phyloP scores from a whole-genome alignment of 2,113 vertebrate genomes.

The Gadus chalcogrammus region DNA sequence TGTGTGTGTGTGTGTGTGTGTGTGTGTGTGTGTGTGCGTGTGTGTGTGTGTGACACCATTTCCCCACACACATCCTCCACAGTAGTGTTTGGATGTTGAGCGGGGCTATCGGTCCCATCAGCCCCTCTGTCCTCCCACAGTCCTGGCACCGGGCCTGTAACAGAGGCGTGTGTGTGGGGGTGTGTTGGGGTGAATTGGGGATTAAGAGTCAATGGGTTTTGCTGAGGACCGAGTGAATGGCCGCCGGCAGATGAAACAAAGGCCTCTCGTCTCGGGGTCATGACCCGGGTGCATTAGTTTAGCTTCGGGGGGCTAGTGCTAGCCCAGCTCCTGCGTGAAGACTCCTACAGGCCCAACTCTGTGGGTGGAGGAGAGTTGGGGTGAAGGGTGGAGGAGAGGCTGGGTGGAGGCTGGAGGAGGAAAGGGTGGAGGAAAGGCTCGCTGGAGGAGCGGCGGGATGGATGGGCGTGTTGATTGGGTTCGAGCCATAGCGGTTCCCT shows the following conservation, averaged over 20 bases:
- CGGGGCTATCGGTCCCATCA: no score
- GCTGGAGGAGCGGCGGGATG: neutral
- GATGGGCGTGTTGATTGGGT: neutral
- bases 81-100: no score
- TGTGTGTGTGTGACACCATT: no score
- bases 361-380: neutral
- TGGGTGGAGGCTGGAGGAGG: no score
- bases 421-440: no score
- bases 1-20: neutral
- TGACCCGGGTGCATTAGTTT: neutral
- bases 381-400: neutral
- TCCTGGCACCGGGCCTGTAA: no score
- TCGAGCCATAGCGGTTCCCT: neutral
- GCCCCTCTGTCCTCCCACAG: no score
- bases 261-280: conserved; percentile 5
- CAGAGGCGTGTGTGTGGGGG: no score
- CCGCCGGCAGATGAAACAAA: neutral
- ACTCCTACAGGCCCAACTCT: no score
- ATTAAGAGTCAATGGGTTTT: conserved; percentile 7
- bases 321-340: neutral
- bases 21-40: neutral
- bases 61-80: no score
- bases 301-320: neutral
- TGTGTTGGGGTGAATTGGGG: neutral
- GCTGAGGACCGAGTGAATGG: conserved; percentile 10